Percentiles rank a stretch among this genome's conserved stretches.
Evolutionary conservation across 2,888 invertebrate species (phyloP).

Genomic region (Cerastis leucographa): DNA sequence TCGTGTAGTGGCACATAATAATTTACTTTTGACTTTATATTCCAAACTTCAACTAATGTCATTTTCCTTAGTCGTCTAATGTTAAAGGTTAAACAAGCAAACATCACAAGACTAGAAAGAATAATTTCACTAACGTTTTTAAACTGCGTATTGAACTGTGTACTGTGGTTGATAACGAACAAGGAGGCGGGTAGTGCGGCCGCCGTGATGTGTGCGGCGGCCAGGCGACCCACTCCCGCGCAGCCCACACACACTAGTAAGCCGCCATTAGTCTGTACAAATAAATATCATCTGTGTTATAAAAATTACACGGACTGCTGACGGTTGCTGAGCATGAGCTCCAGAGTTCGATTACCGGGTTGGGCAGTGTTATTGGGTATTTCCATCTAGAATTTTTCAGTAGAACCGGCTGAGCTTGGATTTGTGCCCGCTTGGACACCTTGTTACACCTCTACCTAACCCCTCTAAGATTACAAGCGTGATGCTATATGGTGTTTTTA

Average conservation of each 20-base stretch:
- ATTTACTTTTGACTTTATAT: neutral
- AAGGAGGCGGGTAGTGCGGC: slow-evolving; percentile 93
- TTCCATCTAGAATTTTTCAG: too few relatives aligned
- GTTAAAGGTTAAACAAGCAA: neutral
- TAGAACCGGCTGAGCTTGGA: neutral
- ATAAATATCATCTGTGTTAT: neutral
- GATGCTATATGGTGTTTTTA: neutral
- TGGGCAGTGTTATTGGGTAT: too few relatives aligned
- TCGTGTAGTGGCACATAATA: neutral
- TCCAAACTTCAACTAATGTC: neutral
- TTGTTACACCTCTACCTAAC: neutral
- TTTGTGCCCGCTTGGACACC: neutral
- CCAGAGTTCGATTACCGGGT: too few relatives aligned
- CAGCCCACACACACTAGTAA: slow-evolving; percentile 93
- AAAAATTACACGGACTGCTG: neutral
- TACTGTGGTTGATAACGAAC: slow-evolving; percentile 77
- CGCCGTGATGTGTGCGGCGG: slow-evolving; percentile 94
- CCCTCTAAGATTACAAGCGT: neutral
- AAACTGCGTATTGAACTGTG: slow-evolving; percentile 94
- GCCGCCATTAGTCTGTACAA: slow-evolving; percentile 84
- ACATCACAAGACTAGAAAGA: neutral
- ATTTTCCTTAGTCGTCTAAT: neutral
- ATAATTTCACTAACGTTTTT: slow-evolving; percentile 91
- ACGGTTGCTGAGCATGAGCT: too few relatives aligned
- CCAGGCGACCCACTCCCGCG: slow-evolving; percentile 95